phyloP scores from a whole-genome alignment of 1,140 invertebrate genomes.

The Cylas formicarius region DNA sequence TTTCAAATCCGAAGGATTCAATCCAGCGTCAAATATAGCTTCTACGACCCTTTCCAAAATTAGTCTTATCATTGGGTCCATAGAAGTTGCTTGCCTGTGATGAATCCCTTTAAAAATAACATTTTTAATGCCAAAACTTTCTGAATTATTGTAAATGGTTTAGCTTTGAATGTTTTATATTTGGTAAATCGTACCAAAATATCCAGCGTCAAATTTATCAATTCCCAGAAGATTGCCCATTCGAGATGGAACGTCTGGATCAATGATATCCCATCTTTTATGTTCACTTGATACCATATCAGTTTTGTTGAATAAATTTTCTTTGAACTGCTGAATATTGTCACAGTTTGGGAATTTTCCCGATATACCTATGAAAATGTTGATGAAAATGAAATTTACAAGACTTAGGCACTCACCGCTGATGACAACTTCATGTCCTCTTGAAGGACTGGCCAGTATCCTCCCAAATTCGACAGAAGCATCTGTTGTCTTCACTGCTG shows the following conservation, averaged over 20 bases:
- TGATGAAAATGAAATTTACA: too few relatives aligned
- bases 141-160: too few relatives aligned
- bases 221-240: slow-evolving; percentile 74
- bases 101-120: slow-evolving; percentile 49
- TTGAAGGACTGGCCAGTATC: background rate
- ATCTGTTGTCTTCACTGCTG: too few relatives aligned
- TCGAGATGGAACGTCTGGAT: slow-evolving; percentile 60
- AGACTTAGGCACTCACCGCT: background rate
- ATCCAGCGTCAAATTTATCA: slow-evolving; percentile 71
- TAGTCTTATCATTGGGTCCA: slow-evolving; percentile 84
- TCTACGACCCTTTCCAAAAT: slow-evolving; percentile 57
- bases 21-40: slow-evolving; percentile 82
- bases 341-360: slow-evolving; percentile 9
- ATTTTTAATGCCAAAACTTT: background rate
- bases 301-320: slow-evolving; percentile 15
- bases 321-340: slow-evolving; percentile 11
- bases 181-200: slow-evolving; percentile 57
- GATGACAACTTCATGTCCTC: slow-evolving; percentile 4
- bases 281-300: slow-evolving; percentile 73
- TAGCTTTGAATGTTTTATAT: slow-evolving; percentile 6
- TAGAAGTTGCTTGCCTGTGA: slow-evolving; percentile 72
- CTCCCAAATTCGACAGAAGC: background rate
- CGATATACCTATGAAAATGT: too few relatives aligned
- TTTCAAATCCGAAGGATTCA: slow-evolving; percentile 52
- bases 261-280: slow-evolving; percentile 60